Evolutionary conservation across 35 echinoderm and acorn worm species (phyloP).

Genomic region (Hemicentrotus pulcherrimus): DNA sequence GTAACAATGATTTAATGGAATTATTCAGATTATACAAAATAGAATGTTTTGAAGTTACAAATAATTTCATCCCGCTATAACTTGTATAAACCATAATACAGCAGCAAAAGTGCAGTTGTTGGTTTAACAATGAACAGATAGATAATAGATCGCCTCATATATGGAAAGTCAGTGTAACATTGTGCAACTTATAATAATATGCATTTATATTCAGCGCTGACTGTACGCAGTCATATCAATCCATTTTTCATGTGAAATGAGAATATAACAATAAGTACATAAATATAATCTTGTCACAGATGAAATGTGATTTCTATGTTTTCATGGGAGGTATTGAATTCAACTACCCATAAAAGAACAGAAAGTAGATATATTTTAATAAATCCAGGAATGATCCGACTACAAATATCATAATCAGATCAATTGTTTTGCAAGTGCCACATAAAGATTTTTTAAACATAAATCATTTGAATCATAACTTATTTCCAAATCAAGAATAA

Average conservation of each 20-base stretch:
- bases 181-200: not conserved
- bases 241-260: not conserved
- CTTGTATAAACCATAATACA: not conserved
- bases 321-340: not conserved
- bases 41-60: slow-evolving; percentile 12
- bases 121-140: not conserved
- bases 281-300: not conserved
- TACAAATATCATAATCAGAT: not conserved
- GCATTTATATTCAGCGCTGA: not conserved
- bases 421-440: not conserved
- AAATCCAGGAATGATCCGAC: not conserved
- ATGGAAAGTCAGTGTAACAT: not conserved
- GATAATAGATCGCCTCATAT: not conserved
- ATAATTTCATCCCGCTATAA: not conserved
- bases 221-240: not conserved
- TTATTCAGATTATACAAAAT: not conserved
- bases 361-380: not conserved
- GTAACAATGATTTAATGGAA: not conserved
- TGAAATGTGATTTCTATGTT: not conserved
- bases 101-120: not conserved
- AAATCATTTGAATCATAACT: not conserved
- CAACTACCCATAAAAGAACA: not conserved
- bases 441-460: not conserved
- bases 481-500: not conserved
- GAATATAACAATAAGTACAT: not conserved